Percentiles rank a stretch among this genome's conserved stretches.
Conservation (phyloP, 2,888 invertebrate genomes). For the Drosophila greeni region DNA sequence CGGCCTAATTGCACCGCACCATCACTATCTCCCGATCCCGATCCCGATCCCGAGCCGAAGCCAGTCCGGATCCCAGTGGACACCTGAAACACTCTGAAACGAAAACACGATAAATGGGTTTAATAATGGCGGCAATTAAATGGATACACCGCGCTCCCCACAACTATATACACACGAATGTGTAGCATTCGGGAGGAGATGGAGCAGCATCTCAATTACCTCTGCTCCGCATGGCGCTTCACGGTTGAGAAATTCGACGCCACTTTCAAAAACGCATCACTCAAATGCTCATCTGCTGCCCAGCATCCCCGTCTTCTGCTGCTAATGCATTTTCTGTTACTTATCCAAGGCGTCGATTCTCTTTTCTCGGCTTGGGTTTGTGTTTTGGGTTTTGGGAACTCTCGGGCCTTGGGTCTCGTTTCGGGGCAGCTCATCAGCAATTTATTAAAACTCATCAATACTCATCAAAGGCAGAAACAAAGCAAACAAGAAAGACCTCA, state of each 20-base stretch:
- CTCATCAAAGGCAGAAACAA: constrained; percentile 64
- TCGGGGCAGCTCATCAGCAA: constrained; percentile 70
- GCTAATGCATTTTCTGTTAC: constrained; percentile 17
- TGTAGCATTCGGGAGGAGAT: constrained; percentile 11
- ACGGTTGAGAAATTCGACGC: constrained; percentile 73
- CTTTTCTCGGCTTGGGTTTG: constrained; percentile 24
- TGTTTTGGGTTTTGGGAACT: constrained; percentile 31
- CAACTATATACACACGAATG: neutral
- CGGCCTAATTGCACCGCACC: constrained; percentile 60
- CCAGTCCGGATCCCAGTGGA: constrained; percentile 24
- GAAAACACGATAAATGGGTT: constrained; percentile 76
- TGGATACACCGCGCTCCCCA: constrained; percentile 52
- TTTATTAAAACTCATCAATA: constrained; percentile 75
- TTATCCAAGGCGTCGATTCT: constrained; percentile 58
- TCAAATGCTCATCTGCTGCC: constrained; percentile 50
- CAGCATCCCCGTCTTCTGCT: neutral
- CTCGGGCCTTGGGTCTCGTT: neutral
- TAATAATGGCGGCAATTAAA: constrained; percentile 76
- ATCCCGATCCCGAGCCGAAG: constrained; percentile 31
- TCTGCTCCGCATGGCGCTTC: constrained; percentile 72
- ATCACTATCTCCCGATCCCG: constrained; percentile 44
- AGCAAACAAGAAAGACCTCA: constrained; percentile 30
- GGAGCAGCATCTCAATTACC: constrained; percentile 67
- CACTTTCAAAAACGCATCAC: constrained; percentile 72
- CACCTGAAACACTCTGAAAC: constrained; percentile 40